Evolutionary conservation across 2,797 vertebrate species (phyloP).

Genomic region (Falco columbarius): DNA sequence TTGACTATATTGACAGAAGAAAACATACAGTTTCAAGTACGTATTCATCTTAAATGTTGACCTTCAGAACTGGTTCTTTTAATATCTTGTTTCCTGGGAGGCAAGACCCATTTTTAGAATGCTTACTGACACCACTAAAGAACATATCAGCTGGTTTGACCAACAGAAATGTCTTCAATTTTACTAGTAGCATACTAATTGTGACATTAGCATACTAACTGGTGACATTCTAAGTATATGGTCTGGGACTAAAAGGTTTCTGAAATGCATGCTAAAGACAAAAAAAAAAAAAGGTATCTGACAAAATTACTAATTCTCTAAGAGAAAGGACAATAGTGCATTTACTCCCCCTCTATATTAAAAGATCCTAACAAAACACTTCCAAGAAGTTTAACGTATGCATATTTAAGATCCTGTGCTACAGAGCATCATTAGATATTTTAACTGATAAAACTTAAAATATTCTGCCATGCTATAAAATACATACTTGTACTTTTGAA

Average conservation of each 20-base stretch:
- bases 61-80: neutral
- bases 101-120: constrained; percentile 31
- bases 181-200: neutral
- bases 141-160: neutral
- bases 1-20: constrained; percentile 35
- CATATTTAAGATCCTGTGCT: neutral
- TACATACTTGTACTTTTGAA: constrained; percentile 98
- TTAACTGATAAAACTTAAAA: constrained; percentile 66
- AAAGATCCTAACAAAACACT: neutral
- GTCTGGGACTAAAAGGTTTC: neutral
- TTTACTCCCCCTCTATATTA: neutral
- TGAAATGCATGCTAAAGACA: neutral
- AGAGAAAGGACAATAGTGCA: neutral
- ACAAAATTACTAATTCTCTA: neutral
- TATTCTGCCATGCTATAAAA: constrained; percentile 83
- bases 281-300: neutral
- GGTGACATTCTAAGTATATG: neutral
- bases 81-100: neutral
- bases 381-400: neutral
- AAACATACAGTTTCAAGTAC: neutral
- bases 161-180: neutral
- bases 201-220: neutral
- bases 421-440: constrained; percentile 50
- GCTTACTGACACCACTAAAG: neutral
- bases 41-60: neutral